These are phyloP conservation scores for Heliconius sara DNA, from an alignment of 2,888 invertebrate genomes.

Conservation along the genomic window DNA sequence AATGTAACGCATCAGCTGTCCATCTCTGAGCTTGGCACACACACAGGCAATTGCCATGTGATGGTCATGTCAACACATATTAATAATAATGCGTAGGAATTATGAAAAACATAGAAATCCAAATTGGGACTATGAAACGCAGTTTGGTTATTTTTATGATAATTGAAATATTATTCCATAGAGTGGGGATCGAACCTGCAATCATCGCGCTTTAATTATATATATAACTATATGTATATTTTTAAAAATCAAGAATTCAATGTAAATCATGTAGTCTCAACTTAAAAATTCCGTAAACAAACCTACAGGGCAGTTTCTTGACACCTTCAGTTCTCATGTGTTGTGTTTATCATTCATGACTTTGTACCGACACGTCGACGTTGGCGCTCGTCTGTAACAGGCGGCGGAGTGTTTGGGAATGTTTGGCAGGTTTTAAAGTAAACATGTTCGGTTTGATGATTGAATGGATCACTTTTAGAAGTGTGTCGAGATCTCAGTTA, in stretches of 20 bases:
- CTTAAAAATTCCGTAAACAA: constrained; percentile 43
- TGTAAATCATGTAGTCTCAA: constrained; percentile 35
- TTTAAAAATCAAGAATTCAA: background rate
- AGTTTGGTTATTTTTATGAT: too few species aligned
- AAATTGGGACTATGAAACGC: too few species aligned
- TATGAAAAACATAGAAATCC: too few species aligned
- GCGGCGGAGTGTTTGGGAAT: constrained; percentile 38
- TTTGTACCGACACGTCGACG: constrained; percentile 40
- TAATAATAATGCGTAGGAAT: too few species aligned
- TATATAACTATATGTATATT: background rate
- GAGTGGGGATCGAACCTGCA: background rate
- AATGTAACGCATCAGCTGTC: too few species aligned
- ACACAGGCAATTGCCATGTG: too few species aligned
- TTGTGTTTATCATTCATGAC: constrained; percentile 48
- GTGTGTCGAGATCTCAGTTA: background rate
- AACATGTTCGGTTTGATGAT: constrained; percentile 6
- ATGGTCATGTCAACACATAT: too few species aligned
- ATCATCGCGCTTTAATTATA: background rate
- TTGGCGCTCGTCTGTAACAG: constrained; percentile 30
- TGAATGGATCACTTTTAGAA: constrained; percentile 3
- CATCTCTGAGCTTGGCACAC: too few species aligned
- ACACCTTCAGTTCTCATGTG: constrained; percentile 45
- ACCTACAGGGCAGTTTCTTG: constrained; percentile 40
- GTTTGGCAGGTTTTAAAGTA: constrained; percentile 30
- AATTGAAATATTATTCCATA: background rate